phyloP scores from a whole-genome alignment of 2,113 vertebrate genomes.

The Mohoua ochrocephala region DNA sequence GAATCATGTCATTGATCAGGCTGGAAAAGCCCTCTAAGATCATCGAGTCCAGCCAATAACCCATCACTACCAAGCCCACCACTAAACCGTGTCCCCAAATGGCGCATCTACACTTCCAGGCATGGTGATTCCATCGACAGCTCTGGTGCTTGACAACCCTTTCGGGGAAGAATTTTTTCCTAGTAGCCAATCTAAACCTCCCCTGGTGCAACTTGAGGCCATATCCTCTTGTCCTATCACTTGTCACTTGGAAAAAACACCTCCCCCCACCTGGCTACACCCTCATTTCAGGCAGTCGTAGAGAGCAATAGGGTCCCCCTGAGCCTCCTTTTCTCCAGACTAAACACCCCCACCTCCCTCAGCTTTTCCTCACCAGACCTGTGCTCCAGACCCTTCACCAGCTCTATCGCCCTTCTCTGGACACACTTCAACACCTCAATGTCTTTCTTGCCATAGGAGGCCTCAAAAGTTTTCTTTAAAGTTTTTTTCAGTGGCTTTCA shows the following conservation, averaged over 20 bases:
- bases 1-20: background rate
- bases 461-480: background rate
- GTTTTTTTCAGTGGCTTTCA: background rate
- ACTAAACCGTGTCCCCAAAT: background rate
- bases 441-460: background rate
- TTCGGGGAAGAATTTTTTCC: background rate
- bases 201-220: background rate
- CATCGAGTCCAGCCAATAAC: background rate
- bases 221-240: background rate
- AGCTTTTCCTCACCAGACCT: background rate
- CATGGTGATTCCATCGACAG: background rate
- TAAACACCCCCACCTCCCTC: background rate
- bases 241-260: background rate
- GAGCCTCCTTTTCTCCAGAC: background rate
- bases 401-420: background rate
- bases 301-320: background rate
- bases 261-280: fast-evolving
- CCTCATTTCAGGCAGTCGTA: background rate
- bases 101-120: background rate
- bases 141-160: background rate
- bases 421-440: background rate
- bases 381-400: background rate
- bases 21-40: background rate
- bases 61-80: background rate
- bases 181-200: background rate